phyloP scores from a whole-genome alignment of 2,113 vertebrate genomes.

The Poeciliopsis turrubarensis region DNA sequence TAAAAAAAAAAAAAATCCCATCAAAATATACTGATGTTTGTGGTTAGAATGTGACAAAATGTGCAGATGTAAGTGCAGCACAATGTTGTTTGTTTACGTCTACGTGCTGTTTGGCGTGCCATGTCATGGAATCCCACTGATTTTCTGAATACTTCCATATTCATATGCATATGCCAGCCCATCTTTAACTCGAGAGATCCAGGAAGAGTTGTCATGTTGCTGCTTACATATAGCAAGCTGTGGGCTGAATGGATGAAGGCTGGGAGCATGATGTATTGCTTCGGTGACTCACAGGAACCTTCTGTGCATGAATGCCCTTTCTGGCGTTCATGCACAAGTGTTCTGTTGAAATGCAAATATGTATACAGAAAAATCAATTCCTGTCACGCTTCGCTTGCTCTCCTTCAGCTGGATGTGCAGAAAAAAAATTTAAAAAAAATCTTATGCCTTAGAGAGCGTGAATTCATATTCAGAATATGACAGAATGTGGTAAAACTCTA shows the following conservation, averaged over 20 bases:
- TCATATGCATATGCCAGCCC: not conserved
- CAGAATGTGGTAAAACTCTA: constrained; percentile 10
- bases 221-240: constrained; percentile 7
- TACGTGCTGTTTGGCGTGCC: not conserved
- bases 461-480: constrained; percentile 6
- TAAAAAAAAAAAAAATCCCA: not conserved
- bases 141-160: not conserved
- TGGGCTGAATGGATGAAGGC: constrained; percentile 35
- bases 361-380: constrained; percentile 55
- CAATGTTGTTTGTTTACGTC: not conserved
- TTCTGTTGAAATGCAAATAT: constrained; percentile 66
- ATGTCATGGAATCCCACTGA: not conserved
- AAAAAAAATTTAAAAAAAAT: constrained; percentile 9
- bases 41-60: not conserved
- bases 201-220: not conserved
- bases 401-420: constrained; percentile 41
- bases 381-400: constrained; percentile 47
- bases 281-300: constrained; percentile 56
- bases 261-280: constrained; percentile 56
- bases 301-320: constrained; percentile 50
- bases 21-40: not conserved
- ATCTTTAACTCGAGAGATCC: not conserved
- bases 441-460: constrained; percentile 17
- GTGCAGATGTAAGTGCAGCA: not conserved
- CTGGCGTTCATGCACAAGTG: constrained; percentile 53